Percentiles rank a stretch among this genome's conserved stretches.
Conservation (phyloP, 2,797 vertebrate species). For the Pitangus sulphuratus region DNA sequence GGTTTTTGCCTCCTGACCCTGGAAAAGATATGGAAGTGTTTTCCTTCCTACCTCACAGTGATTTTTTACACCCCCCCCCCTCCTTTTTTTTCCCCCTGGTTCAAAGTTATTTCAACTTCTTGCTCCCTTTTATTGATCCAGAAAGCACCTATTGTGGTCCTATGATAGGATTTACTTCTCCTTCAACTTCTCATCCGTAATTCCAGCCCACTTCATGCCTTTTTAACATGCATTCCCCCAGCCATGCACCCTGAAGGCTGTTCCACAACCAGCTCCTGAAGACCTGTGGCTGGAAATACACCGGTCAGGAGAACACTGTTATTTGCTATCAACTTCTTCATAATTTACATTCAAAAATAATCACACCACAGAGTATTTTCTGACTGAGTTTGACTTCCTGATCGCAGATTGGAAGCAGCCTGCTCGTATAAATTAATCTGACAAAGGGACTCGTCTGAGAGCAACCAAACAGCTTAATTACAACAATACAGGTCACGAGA, state of each 20-base stretch:
- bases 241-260: neutral
- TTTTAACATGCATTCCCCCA: neutral
- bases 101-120: neutral
- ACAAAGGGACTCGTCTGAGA: neutral
- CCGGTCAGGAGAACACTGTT: fast-evolving
- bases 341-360: neutral
- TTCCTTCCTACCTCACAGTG: neutral
- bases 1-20: neutral
- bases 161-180: neutral
- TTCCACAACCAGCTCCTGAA: neutral
- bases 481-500: neutral
- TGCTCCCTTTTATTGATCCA: neutral
- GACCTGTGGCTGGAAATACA: neutral
- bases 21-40: neutral
- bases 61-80: fast-evolving
- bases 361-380: neutral
- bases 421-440: neutral
- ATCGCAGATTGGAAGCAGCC: neutral
- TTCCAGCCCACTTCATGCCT: neutral
- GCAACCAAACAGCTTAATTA: conserved; percentile 7
- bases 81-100: neutral
- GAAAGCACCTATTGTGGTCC: neutral
- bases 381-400: neutral
- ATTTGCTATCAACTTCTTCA: neutral
- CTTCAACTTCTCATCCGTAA: neutral